phyloP scores from a whole-genome alignment of 2,888 invertebrate genomes.

The Lycocerus yunnanus region DNA sequence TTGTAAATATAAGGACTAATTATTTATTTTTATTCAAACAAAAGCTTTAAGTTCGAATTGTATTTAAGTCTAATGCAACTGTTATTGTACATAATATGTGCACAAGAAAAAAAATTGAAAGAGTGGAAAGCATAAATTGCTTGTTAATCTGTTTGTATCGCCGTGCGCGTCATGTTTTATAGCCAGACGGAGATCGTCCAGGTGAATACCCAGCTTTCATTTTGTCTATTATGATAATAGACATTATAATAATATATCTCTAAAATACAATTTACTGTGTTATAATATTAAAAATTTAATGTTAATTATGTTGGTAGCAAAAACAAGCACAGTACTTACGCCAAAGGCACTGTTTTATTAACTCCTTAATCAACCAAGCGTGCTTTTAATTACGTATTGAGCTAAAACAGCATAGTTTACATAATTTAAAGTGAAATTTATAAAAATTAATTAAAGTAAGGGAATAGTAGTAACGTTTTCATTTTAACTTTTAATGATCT shows the following conservation, averaged over 20 bases:
- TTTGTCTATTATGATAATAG: no score
- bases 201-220: not conserved
- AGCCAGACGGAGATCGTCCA: no score
- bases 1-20: no score
- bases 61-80: no score
- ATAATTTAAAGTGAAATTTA: slow-evolving; percentile 3
- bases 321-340: slow-evolving; percentile 7
- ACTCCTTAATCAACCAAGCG: slow-evolving; percentile 16
- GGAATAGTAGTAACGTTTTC: not conserved
- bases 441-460: not conserved
- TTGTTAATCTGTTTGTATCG: not conserved
- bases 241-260: not conserved
- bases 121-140: not conserved
- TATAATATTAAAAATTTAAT: slow-evolving; percentile 1
- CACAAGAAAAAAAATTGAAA: no score
- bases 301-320: slow-evolving; percentile 7
- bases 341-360: slow-evolving; percentile 11
- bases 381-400: slow-evolving; percentile 14
- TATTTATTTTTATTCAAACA: no score
- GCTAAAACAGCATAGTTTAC: slow-evolving; percentile 11
- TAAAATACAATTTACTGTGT: not conserved
- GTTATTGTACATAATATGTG: no score
- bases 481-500: not conserved
- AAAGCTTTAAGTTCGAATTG: no score
- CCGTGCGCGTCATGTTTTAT: not conserved